phyloP scores from a whole-genome alignment of 2,797 vertebrate genomes.

The Pogoniulus pusillus region DNA sequence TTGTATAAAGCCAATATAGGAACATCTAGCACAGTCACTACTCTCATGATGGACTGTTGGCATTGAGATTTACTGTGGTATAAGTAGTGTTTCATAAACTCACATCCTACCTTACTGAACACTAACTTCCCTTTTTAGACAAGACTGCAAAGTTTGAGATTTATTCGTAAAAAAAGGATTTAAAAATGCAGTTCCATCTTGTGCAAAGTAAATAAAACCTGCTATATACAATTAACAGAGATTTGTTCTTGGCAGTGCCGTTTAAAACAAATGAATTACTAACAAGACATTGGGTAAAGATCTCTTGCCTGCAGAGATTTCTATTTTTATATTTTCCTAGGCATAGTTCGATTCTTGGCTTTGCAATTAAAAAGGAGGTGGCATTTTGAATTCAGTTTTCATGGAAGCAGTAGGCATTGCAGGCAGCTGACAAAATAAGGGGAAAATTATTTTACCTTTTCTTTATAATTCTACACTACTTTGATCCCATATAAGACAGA shows the following conservation, averaged over 20 bases:
- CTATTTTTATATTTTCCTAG: conserved; percentile 44
- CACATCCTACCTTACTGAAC: neutral
- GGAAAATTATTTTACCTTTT: neutral
- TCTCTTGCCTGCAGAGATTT: conserved; percentile 37
- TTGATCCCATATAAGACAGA: neutral
- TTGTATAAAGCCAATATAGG: neutral
- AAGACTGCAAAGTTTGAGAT: neutral
- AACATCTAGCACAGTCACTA: neutral
- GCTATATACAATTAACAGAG: conserved; percentile 22
- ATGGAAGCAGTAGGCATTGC: neutral
- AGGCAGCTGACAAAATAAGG: neutral
- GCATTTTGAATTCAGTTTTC: conserved; percentile 15
- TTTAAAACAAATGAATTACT: conserved; percentile 39
- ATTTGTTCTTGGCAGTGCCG: conserved; percentile 35
- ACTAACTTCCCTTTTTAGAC: neutral
- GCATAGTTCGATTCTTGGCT: conserved; percentile 18
- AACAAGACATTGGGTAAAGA: conserved; percentile 25
- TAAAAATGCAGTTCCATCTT: conserved; percentile 11
- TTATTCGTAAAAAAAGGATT: neutral
- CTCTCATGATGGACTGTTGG: neutral
- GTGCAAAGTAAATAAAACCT: conserved; percentile 38
- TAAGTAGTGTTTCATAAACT: neutral
- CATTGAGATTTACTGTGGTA: neutral
- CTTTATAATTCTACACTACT: neutral
- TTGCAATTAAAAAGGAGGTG: conserved; percentile 48